Evolutionary conservation across 2,113 vertebrate species (phyloP).

Genomic region (Mastomys natalensis): DNA sequence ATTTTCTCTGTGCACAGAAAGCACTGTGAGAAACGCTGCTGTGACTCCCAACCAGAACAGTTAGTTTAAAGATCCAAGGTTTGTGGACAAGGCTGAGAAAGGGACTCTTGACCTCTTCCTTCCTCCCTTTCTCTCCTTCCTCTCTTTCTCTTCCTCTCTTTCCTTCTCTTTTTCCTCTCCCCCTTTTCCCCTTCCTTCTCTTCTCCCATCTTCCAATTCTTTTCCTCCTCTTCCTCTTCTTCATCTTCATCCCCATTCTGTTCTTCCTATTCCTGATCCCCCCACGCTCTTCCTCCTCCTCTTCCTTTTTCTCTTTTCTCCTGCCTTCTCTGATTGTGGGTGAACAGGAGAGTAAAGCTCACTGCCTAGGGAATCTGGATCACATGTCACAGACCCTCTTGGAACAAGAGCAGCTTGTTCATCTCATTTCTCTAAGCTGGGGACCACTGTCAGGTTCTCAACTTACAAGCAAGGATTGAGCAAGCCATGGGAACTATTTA

Average conservation of each 20-base stretch:
- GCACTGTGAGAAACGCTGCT: slow-evolving; percentile 5
- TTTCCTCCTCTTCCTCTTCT: neutral
- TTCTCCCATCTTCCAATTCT: neutral
- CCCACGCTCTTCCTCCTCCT: too few species aligned
- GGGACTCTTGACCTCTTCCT: too few species aligned
- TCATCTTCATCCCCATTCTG: neutral
- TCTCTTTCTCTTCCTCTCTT: too few species aligned
- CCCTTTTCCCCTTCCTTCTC: too few species aligned
- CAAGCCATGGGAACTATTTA: neutral
- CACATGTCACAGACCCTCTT: neutral
- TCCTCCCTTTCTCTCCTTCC: neutral
- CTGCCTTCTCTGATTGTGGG: neutral
- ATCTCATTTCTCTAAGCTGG: neutral
- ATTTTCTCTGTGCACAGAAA: slow-evolving; percentile 24
- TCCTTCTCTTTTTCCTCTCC: neutral
- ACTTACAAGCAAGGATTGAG: neutral
- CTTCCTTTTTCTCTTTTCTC: neutral
- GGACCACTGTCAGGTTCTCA: neutral
- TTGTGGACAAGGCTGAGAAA: neutral
- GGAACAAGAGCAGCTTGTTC: neutral
- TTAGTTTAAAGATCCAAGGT: neutral
- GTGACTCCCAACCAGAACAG: slow-evolving; percentile 42
- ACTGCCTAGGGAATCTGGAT: neutral
- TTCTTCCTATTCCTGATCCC: accelerated
- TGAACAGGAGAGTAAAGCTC: neutral